Base-by-base conservation (phyloP, 35 echinoderm and acorn worm species). In the Ptychodera flava region DNA sequence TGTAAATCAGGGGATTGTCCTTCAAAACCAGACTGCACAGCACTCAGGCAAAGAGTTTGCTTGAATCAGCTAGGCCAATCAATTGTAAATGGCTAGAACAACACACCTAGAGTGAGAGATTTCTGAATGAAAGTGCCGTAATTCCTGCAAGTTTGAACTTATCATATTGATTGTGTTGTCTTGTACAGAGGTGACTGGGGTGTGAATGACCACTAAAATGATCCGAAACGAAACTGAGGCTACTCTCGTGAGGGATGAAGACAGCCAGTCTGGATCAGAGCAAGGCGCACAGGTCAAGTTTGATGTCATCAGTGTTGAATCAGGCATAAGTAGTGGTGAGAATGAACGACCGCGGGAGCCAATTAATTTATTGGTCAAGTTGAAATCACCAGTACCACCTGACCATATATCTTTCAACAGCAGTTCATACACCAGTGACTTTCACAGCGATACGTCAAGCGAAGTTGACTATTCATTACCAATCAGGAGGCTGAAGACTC, bases 401-500 rank as follows among this genome's bases (percentile, higher is more conserved):
- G 45, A 64, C 45, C 45, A 22, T 22, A 22, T 64, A 64, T 64
- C 45, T 6, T 64, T 64, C 6, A 64, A 64, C 45, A 64, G 45
- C 45, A 64, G 45, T 64, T 64, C 45, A 22, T 64, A 12, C 22
- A 22, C 22, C 22, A 64, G 45, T 64, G 45, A 64, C 22, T 64
- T 12, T 64, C 45, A 64, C 22, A 64, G 45, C 22, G 45, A 64
- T 22, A 12, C 45, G 22, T 64, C 45, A 64, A 64, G 45, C 22
- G 78, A 91, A 0, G 53, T 87, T 15, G 90, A 91, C 85, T 35
- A 87, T 29, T 64, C 37, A 1, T 80, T 79, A 28, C 90, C 90
- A 22, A 87, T 91, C 79, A 91, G 80, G 33, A 38, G 82, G 29
- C 76, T 91, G 75, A 91, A 87, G 35, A 87, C 85, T 35, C 90